A percentile compares a stretch with the other conserved stretches of the same genome.
Conservation (phyloP, 2,888 invertebrate species). For the Acleris sparsana region DNA sequence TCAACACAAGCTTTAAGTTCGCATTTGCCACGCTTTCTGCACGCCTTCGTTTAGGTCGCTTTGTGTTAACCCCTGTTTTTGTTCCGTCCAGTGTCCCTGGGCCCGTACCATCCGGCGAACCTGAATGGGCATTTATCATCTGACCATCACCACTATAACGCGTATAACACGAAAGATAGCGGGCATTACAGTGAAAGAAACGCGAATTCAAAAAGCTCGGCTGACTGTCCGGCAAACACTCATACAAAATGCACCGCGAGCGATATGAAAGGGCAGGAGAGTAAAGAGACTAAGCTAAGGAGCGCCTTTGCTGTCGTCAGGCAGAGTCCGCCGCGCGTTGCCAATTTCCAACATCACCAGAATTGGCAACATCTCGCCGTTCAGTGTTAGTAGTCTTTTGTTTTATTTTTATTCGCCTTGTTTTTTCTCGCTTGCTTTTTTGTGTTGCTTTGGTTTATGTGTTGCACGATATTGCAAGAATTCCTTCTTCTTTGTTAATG, state of each 20-base stretch:
- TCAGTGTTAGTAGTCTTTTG: conserved; percentile 85
- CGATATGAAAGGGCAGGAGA: conserved; percentile 71
- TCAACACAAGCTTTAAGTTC: conserved; percentile 50
- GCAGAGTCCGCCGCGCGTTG: conserved; percentile 82
- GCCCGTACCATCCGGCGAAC: conserved; percentile 78
- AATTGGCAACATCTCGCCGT: conserved; percentile 86
- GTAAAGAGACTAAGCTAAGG: conserved; percentile 81
- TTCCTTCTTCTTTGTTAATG: conserved; percentile 5
- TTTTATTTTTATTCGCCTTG: conserved; percentile 49
- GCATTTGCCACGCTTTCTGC: conserved; percentile 61
- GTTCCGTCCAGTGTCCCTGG: conserved; percentile 76
- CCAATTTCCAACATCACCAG: conserved; percentile 66
- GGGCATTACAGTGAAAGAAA: conserved; percentile 79
- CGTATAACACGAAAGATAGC: conserved; percentile 80
- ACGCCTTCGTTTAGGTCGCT: conserved; percentile 79
- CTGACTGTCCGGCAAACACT: conserved; percentile 78
- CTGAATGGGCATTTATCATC: conserved; percentile 76
- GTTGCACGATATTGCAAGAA: conserved; percentile 15
- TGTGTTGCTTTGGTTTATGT: conserved; percentile 33
- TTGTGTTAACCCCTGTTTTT: conserved; percentile 74
- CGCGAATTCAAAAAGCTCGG: conserved; percentile 68
- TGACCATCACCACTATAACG: conserved; percentile 75
- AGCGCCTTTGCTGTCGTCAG: conserved; percentile 86
- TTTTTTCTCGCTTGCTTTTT: conserved; percentile 45
- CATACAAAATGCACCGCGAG: conserved; percentile 75